These are phyloP conservation scores for Brachyistius frenatus DNA, from an alignment of 2,113 vertebrate species.

Conservation along the genomic window DNA sequence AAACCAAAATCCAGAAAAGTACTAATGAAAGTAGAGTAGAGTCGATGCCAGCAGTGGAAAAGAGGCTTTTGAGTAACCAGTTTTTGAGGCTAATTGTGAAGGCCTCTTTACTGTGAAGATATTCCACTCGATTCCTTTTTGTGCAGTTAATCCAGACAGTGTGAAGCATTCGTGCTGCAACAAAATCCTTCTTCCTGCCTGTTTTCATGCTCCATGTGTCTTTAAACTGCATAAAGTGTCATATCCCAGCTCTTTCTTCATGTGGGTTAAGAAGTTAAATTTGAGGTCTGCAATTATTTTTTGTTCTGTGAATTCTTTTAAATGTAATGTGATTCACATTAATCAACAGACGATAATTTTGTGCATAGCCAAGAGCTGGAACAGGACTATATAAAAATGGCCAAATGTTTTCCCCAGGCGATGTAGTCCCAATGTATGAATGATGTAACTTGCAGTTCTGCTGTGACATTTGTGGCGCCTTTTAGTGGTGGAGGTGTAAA, in stretches of 20 bases:
- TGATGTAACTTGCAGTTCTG: too few species aligned
- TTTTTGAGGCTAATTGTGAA: background rate
- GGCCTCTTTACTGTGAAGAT: background rate
- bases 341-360: background rate
- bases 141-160: slow-evolving; percentile 19
- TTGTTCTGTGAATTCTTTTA: background rate
- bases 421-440: too few species aligned
- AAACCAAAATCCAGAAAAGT: too few species aligned
- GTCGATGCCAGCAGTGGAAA: too few species aligned
- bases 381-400: background rate
- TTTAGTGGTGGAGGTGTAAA: slow-evolving; percentile 6
- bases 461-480: background rate
- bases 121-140: background rate
- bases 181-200: slow-evolving; percentile 5
- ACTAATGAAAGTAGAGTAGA: too few species aligned
- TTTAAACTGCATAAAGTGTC: background rate
- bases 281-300: background rate
- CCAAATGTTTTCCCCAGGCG: background rate
- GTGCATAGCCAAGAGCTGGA: background rate
- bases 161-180: slow-evolving; percentile 9
- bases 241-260: background rate
- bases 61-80: background rate
- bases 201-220: background rate
- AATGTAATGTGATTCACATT: background rate
- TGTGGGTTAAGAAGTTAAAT: background rate